phyloP scores from a whole-genome alignment of 1,140 invertebrate genomes.

The Physella acuta region DNA sequence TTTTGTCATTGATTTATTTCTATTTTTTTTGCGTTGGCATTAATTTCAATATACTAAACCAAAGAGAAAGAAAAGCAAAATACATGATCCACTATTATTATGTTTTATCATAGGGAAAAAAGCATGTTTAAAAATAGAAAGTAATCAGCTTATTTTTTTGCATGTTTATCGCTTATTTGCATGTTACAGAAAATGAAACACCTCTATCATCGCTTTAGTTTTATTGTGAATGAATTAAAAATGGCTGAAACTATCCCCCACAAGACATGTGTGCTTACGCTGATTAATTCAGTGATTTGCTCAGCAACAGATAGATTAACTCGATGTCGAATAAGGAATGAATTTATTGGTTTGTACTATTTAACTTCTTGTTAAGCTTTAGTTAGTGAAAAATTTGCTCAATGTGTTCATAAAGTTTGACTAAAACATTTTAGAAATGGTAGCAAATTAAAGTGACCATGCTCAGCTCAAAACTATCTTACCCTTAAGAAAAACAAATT shows the following conservation, averaged over 20 bases:
- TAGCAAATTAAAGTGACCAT: no score
- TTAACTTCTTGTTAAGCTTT: no score
- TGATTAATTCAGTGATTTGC: slow-evolving; percentile 93
- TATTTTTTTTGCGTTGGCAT: background rate
- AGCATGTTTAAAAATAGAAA: background rate
- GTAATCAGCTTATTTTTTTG: background rate
- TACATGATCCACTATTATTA: background rate
- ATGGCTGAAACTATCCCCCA: slow-evolving; percentile 78
- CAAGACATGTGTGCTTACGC: slow-evolving; percentile 84
- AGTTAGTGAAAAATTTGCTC: no score
- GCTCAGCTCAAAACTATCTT: no score
- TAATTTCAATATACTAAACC: background rate
- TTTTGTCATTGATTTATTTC: no score
- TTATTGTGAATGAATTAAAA: slow-evolving; percentile 84
- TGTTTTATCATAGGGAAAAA: background rate
- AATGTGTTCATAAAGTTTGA: no score
- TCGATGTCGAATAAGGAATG: slow-evolving; percentile 83
- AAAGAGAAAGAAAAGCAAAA: background rate
- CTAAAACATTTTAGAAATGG: no score
- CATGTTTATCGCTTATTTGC: background rate
- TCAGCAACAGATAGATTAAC: slow-evolving; percentile 80
- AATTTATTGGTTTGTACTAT: slow-evolving; percentile 97
- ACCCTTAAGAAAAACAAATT: no score
- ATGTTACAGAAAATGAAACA: slow-evolving; percentile 44
- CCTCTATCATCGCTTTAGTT: slow-evolving; percentile 72